Base-by-base conservation (phyloP, 53 echinoderm and acorn worm species). In the Patiria pectinifera region DNA sequence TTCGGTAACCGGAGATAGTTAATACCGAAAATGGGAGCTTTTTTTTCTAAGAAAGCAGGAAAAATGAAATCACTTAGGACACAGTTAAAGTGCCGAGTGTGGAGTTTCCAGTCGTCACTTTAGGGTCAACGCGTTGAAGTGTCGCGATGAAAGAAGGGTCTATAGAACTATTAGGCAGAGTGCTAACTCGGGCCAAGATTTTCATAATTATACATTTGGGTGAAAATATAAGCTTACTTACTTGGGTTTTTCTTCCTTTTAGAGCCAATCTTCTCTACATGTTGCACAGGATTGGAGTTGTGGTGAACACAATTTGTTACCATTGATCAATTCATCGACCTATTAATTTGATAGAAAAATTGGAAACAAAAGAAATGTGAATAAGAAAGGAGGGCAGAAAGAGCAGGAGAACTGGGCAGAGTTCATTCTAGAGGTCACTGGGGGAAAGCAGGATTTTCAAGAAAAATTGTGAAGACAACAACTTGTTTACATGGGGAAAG, bases 41-140 rank as follows among this genome's bases (percentile, higher is more conserved):
- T 76, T 43, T n/a, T 15, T 46, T 45, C 16, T 79, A 13, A 45
- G 79, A 44, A 78, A 16, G 47, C 82, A 22, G 21, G 23, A 82
- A 82, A 82, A 82, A 82, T 82, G 53, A 82, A 48, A 82, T 82
- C 82, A 82, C 82, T 82, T 82, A 59, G 59, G 59, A 53, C 82
- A 82, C 82, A 58, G 47, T 82, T 49, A 82, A 82, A 46, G 16
- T 19, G 58, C 82, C 3, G 24, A 82, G 82, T 82, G 49, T 49
- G 82, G 49, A 4, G 82, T 59, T 82, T 80, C 80, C 45, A 44
- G 11, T 15, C 10, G 47, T 43, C 58, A 46, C 58, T 3, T 21
- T 53, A 58, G 82, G 82, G 82, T 82, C 82, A 58, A 22, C 21
- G 81, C 49, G n/a, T 19, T 22, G 21, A 53, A 59, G 49, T 59